phyloP scores from a whole-genome alignment of 53 echinoderm and acorn worm species.

The Glandiceps talaboti region DNA sequence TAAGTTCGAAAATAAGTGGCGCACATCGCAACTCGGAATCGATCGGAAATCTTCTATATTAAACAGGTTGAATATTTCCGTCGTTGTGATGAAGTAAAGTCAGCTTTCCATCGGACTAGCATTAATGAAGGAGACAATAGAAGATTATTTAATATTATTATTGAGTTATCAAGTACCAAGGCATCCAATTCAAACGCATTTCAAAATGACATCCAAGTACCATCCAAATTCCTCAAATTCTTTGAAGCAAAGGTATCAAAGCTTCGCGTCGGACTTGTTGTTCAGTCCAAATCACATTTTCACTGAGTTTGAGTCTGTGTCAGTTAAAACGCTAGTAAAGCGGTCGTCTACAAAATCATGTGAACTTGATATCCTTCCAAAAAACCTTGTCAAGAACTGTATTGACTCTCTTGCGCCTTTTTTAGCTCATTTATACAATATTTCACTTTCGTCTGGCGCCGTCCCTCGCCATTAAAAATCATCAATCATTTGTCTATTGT shows the following conservation, averaged over 20 bases:
- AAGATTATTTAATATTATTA: neutral
- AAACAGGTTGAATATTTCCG: neutral
- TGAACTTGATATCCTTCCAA: neutral
- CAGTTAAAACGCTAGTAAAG: neutral
- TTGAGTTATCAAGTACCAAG: neutral
- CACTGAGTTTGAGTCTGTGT: neutral
- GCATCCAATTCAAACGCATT: neutral
- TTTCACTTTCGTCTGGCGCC: constrained; percentile 11
- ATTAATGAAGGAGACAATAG: neutral
- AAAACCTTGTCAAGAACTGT: neutral
- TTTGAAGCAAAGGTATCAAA: neutral
- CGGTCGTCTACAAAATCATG: neutral
- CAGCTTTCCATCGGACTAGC: neutral
- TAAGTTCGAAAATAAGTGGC: neutral
- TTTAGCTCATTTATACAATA: constrained; percentile 26
- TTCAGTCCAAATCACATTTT: neutral
- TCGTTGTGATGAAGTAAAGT: neutral
- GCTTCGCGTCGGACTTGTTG: neutral
- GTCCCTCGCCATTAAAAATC: constrained; percentile 21
- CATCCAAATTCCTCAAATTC: neutral
- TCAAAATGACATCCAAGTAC: neutral
- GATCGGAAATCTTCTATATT: neutral
- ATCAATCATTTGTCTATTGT: constrained; percentile 7
- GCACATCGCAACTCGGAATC: neutral
- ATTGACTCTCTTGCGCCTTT: too few relatives aligned